Evolutionary conservation across 2,797 vertebrate species (phyloP).

Genomic region (Megaceryle alcyon): DNA sequence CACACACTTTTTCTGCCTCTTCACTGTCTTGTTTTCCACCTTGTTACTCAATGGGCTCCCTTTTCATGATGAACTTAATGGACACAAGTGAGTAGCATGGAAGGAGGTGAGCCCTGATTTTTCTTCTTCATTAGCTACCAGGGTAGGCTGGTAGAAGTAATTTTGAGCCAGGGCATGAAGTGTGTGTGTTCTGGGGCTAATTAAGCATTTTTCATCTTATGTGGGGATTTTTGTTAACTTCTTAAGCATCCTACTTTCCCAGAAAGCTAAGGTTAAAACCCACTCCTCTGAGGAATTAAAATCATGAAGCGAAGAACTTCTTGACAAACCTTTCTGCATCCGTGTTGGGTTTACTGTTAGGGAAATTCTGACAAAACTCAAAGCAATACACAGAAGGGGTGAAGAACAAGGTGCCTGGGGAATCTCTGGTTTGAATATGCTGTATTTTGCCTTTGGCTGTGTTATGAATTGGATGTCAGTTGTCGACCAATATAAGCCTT

Average conservation of each 20-base stretch:
- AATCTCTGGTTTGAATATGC: not conserved
- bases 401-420: not conserved
- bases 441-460: not conserved
- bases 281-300: not conserved
- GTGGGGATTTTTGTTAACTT: not conserved
- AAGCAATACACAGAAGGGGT: not conserved
- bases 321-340: not conserved
- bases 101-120: not conserved
- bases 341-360: not conserved
- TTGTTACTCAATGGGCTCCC: not conserved
- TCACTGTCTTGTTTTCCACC: not conserved
- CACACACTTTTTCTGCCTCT: not conserved
- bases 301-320: not conserved
- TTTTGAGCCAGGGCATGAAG: not conserved
- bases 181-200: not conserved
- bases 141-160: not conserved
- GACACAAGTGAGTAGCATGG: not conserved
- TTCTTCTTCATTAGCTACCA: not conserved
- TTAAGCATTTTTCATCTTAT: not conserved
- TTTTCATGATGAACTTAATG: not conserved
- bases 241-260: not conserved
- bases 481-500: conserved; percentile 26
- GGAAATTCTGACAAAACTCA: not conserved
- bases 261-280: not conserved
- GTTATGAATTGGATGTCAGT: conserved; percentile 40